phyloP scores from a whole-genome alignment of 2,113 vertebrate genomes.

The Pteronura brasiliensis region DNA sequence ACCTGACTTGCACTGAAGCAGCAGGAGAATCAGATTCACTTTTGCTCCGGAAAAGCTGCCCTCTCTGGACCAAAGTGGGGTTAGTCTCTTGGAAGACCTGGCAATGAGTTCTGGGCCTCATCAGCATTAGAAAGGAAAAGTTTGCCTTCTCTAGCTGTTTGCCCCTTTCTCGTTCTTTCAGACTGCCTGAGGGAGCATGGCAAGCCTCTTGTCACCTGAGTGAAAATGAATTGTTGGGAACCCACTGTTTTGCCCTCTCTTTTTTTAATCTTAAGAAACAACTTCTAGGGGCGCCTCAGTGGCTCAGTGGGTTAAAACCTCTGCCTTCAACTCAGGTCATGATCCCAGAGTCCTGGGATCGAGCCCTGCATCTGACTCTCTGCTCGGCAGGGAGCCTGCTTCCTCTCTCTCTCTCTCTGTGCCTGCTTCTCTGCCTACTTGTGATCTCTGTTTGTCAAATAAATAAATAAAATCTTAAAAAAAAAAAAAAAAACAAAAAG shows the following conservation, averaged over 20 bases:
- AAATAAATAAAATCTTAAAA: no score
- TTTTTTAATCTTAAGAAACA: neutral
- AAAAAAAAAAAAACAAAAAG: neutral
- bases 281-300: neutral
- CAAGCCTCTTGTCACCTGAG: neutral
- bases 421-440: no score
- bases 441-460: no score
- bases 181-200: neutral
- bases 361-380: no score
- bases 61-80: neutral
- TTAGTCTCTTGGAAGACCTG: neutral
- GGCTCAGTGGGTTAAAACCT: no score
- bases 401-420: no score
- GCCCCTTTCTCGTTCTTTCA: neutral
- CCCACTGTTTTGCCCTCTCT: neutral
- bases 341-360: no score
- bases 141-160: neutral
- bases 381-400: no score
- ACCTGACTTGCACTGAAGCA: neutral
- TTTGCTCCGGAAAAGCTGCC: neutral
- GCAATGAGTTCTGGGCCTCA: neutral
- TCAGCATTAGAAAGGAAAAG: neutral
- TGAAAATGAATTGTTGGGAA: constrained; percentile 16
- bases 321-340: no score
- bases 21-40: neutral